Evolutionary conservation across 1,140 invertebrate genomes (phyloP).

Genomic region (Ips typographus): DNA sequence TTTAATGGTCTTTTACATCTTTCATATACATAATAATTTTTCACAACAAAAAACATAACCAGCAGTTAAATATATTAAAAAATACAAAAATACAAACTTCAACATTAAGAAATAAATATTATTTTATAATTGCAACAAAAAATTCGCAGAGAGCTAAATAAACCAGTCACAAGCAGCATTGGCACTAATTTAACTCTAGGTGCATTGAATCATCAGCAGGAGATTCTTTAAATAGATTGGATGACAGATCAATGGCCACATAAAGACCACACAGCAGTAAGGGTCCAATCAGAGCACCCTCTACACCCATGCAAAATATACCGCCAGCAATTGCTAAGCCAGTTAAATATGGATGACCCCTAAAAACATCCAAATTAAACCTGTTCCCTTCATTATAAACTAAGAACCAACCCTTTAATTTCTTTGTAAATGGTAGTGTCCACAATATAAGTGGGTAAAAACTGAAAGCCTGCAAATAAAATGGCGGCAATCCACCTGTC

Average conservation of each 20-base stretch:
- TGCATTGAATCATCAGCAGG: conserved; percentile 55
- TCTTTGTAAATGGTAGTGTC: conserved; percentile 96
- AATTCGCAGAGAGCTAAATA: too few species aligned
- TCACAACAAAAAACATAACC: too few species aligned
- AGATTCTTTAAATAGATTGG: conserved; percentile 56
- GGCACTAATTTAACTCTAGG: conserved; percentile 44
- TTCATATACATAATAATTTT: too few species aligned
- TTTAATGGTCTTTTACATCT: too few species aligned
- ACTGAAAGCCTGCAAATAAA: conserved; percentile 79
- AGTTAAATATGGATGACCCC: conserved; percentile 97
- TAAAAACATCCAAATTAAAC: conserved; percentile 50
- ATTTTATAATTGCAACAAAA: too few species aligned
- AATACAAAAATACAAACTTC: too few species aligned
- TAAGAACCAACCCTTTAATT: conserved; percentile 82
- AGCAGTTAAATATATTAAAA: too few species aligned
- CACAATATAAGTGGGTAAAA: conserved; percentile 87
- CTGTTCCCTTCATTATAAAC: background rate
- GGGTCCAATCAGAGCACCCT: conserved; percentile 96
- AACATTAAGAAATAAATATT: too few species aligned
- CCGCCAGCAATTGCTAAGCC: conserved; percentile 97
- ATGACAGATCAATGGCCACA: conserved; percentile 76
- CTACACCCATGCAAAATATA: conserved; percentile 93
- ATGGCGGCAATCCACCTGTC: conserved; percentile 74
- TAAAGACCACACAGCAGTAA: conserved; percentile 86
- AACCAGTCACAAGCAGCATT: too few species aligned